phyloP scores from a whole-genome alignment of 1,140 invertebrate species.

The Mya arenaria region DNA sequence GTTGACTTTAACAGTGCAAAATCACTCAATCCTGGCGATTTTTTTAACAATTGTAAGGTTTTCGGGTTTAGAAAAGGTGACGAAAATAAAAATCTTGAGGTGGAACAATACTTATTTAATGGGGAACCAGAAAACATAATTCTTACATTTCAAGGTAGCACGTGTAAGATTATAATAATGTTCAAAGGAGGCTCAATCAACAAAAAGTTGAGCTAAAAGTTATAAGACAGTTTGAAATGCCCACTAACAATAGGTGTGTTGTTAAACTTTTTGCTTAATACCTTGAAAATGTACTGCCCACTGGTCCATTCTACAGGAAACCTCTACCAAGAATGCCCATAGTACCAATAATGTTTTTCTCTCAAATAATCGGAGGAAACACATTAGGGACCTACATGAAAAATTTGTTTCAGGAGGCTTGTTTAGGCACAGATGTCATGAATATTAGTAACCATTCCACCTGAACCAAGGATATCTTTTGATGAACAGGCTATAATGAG shows the following conservation, averaged over 20 bases:
- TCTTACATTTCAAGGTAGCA: not conserved
- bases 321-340: not conserved
- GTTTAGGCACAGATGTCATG: not conserved
- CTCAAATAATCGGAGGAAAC: not conserved
- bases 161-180: not conserved
- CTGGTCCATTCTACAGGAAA: not conserved
- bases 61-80: slow-evolving; percentile 9
- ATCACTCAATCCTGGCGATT: not conserved
- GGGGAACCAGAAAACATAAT: not conserved
- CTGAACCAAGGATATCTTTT: not conserved
- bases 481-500: slow-evolving; percentile 23
- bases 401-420: not conserved
- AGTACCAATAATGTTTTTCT: not conserved
- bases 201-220: not conserved
- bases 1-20: not conserved
- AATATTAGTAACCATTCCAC: slow-evolving; percentile 11
- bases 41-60: not conserved
- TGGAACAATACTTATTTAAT: not conserved
- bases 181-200: not conserved
- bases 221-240: too few species aligned
- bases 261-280: not conserved
- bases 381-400: slow-evolving; percentile 14
- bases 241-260: not conserved
- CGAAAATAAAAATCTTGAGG: not conserved
- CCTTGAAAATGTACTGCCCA: not conserved